A percentile compares a stretch with the other conserved stretches of the same genome.
Conservation (phyloP, 2,113 vertebrate genomes). For the Centrocercus urophasianus region DNA sequence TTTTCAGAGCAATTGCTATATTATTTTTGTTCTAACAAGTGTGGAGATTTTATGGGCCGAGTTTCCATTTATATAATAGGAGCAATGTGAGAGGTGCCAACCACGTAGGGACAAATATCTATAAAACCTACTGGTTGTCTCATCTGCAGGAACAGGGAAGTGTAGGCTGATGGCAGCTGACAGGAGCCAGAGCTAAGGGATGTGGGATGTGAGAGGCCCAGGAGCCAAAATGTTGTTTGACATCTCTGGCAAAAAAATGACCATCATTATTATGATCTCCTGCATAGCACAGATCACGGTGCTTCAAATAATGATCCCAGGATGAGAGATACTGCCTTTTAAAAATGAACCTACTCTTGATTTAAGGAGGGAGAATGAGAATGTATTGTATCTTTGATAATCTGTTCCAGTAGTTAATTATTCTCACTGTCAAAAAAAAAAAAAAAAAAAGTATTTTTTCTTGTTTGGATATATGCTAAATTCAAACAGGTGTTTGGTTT, state of each 20-base stretch:
- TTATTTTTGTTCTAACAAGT: background rate
- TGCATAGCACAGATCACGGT: background rate
- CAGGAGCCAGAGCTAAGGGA: background rate
- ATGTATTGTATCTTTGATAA: background rate
- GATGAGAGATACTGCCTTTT: background rate
- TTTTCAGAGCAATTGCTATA: background rate
- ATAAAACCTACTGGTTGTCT: background rate
- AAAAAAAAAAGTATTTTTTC: background rate
- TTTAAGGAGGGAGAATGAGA: constrained; percentile 10
- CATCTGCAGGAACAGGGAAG: background rate
- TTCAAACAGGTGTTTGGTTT: constrained; percentile 51
- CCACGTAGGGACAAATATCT: background rate
- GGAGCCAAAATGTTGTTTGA: constrained; percentile 19
- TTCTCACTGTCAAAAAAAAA: constrained; percentile 7
- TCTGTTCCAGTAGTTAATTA: constrained; percentile 12
- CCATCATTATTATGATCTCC: constrained; percentile 9
- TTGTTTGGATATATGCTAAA: constrained; percentile 32
- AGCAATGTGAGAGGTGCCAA: background rate
- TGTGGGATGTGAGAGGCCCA: background rate
- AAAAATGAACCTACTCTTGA: background rate
- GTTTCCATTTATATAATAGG: background rate
- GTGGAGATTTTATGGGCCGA: background rate
- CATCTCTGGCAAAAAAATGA: constrained; percentile 2
- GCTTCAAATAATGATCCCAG: background rate
- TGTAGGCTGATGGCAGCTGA: background rate